Conservation (phyloP, 2,113 vertebrate genomes). For the Atrichornis clamosus region DNA sequence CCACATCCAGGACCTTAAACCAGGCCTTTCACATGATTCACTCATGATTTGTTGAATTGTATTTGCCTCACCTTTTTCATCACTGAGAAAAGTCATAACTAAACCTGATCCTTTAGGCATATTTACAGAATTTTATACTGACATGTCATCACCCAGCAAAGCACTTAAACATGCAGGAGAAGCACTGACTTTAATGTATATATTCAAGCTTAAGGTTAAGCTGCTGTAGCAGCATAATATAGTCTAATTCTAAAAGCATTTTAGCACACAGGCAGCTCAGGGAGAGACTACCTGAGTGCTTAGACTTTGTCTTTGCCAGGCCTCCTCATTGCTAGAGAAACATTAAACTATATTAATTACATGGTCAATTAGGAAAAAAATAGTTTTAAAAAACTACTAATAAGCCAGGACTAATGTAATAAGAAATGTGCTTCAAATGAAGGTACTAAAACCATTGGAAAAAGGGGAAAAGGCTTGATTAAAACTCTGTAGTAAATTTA, state of each 20-base stretch:
- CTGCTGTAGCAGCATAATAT: background rate
- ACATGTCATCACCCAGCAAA: background rate
- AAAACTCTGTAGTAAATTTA: background rate
- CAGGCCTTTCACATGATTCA: background rate
- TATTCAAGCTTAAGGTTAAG: background rate
- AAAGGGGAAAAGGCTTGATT: background rate
- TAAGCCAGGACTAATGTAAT: background rate
- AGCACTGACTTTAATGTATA: background rate
- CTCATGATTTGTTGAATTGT: background rate
- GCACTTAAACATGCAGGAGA: background rate
- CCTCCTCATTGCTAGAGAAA: background rate
- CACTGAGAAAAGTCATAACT: background rate
- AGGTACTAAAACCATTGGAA: background rate
- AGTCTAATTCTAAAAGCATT: background rate
- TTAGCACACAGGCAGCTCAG: background rate
- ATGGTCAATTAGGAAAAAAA: background rate
- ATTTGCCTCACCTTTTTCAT: constrained; percentile 19
- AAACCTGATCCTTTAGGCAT: background rate
- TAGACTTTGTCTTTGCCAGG: background rate
- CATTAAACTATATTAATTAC: background rate
- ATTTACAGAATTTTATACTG: background rate
- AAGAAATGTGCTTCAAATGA: background rate
- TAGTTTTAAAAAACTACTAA: rapidly evolving
- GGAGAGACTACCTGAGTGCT: background rate
- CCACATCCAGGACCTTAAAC: background rate